phyloP scores from a whole-genome alignment of 2,113 vertebrate genomes.

The Tautogolabrus adspersus region DNA sequence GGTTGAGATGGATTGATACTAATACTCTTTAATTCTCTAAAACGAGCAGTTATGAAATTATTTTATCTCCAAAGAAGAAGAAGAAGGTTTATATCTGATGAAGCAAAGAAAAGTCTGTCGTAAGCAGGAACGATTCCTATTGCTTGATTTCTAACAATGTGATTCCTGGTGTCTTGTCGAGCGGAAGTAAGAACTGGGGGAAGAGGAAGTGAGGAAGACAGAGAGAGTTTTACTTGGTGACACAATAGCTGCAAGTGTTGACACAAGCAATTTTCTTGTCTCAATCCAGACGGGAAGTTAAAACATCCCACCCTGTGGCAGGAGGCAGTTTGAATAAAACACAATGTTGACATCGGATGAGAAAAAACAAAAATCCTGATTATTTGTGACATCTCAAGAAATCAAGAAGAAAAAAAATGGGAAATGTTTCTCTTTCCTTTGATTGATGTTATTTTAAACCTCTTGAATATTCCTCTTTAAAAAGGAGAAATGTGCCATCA shows the following conservation, averaged over 20 bases:
- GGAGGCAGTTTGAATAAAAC: not conserved
- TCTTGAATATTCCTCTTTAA: too few relatives aligned
- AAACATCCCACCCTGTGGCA: not conserved
- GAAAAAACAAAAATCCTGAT: not conserved
- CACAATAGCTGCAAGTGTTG: conserved; percentile 1
- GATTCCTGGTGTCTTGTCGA: not conserved
- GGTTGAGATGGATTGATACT: too few relatives aligned
- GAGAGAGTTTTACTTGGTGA: not conserved
- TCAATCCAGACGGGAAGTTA: conserved; percentile 16
- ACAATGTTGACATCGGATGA: not conserved
- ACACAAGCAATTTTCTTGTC: not conserved
- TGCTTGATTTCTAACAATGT: not conserved
- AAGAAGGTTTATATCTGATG: not conserved
- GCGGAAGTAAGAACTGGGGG: not conserved
- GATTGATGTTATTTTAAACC: too few relatives aligned
- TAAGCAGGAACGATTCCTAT: not conserved
- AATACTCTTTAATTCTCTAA: too few relatives aligned
- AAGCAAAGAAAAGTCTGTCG: not conserved
- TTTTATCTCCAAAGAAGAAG: not conserved
- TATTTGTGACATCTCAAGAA: not conserved
- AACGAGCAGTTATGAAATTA: not conserved
- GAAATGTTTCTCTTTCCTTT: too few relatives aligned
- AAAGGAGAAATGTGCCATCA: too few relatives aligned
- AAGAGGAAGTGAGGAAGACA: conserved; percentile 16
- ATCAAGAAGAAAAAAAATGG: not conserved